phyloP scores from a whole-genome alignment of 2,113 vertebrate species.

The Piliocolobus tephrosceles region DNA sequence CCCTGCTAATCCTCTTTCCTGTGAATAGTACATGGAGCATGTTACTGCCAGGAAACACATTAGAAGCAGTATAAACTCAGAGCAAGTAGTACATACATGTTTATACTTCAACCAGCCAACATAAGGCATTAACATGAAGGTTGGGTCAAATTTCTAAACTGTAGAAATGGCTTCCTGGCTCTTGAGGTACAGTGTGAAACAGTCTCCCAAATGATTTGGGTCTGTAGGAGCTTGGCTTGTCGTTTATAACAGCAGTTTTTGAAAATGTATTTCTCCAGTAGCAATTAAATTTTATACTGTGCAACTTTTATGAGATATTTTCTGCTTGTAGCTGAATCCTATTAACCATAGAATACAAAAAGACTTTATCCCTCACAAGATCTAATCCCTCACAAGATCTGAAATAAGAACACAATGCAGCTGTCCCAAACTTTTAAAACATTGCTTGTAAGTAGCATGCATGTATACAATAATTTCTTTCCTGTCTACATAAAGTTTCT shows the following conservation, averaged over 20 bases:
- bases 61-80: background rate
- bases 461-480: background rate
- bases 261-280: slow-evolving; percentile 11
- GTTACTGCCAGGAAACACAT: background rate
- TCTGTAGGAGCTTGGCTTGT: background rate
- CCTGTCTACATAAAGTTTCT: background rate
- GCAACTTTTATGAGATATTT: background rate
- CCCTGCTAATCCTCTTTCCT: background rate
- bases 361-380: background rate
- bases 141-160: background rate
- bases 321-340: slow-evolving; percentile 1
- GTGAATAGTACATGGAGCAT: background rate
- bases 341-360: slow-evolving; percentile 3
- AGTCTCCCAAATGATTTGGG: background rate
- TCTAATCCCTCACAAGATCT: slow-evolving; percentile 16
- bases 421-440: background rate
- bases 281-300: background rate
- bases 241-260: background rate
- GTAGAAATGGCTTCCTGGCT: background rate
- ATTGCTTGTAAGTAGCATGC: background rate
- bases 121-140: background rate
- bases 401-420: background rate
- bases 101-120: background rate
- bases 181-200: background rate
- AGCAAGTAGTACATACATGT: background rate